Conservation (phyloP, 2,113 vertebrate genomes). For the Aleadryas rufinucha region DNA sequence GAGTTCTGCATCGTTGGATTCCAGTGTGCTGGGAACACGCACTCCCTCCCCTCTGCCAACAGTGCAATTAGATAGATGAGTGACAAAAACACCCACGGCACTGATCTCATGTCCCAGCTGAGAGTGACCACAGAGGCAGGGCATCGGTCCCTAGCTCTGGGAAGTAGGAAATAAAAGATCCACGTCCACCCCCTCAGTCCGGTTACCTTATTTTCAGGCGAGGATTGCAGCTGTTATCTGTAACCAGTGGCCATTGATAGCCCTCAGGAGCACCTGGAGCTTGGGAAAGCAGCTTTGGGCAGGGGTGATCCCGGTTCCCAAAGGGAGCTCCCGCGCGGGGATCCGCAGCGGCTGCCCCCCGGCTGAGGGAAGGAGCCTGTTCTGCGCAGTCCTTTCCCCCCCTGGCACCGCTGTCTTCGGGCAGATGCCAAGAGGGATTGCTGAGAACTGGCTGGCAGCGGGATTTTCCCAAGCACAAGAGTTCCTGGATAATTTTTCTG, state of each 20-base stretch:
- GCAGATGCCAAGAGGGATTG: neutral
- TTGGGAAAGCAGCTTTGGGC: neutral
- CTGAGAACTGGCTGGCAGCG: neutral
- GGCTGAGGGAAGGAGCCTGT: rapidly evolving
- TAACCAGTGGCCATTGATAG: rapidly evolving
- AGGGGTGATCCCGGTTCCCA: neutral
- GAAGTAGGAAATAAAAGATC: neutral
- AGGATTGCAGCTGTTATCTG: neutral
- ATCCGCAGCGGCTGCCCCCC: rapidly evolving
- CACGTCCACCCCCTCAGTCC: neutral
- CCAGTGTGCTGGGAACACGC: neutral
- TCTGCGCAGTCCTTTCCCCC: no score
- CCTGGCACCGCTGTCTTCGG: no score
- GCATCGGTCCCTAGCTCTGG: rapidly evolving
- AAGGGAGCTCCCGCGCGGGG: rapidly evolving
- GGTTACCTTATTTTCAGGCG: neutral
- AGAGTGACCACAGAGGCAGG: neutral
- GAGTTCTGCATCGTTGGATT: neutral
- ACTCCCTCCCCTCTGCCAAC: neutral
- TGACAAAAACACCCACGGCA: neutral
- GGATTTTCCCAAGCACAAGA: neutral
- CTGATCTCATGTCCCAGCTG: neutral
- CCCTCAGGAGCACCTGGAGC: neutral
- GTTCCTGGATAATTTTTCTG: neutral
- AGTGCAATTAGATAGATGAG: neutral